Evolutionary conservation across 2,888 invertebrate species (phyloP), one percentile per base, ranked within the genome.

Genomic region (Pristionchus japonicus): DNA sequence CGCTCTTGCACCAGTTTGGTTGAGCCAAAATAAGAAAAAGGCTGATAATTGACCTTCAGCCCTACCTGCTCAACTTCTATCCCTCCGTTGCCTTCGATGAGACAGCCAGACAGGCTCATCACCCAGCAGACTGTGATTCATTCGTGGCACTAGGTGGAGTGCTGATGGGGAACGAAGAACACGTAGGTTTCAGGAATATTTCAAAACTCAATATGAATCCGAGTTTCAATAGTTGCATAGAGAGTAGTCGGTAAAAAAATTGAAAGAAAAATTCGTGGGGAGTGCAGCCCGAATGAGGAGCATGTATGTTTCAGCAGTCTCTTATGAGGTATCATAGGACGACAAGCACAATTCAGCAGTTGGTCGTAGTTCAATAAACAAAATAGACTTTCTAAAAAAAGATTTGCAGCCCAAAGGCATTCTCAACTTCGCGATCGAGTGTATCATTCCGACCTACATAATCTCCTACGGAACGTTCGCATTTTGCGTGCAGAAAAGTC

Each of bases 21-120:
- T n/a, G n/a, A n/a, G n/a, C n/a, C n/a, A n/a, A n/a, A n/a, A n/a
- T n/a, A n/a, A n/a, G n/a, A n/a, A n/a, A n/a, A n/a, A n/a, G n/a
- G n/a, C n/a, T n/a, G 67, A 34, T 34, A 31, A 34, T 31, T 67
- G 34, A 74, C 27, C 13, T 77, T 15, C 43, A 77, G 77, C 77
- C 77, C 13, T 77, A 77, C 27, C 77, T 77, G 9, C 77, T 77
- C 77, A 43, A 43, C 77, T 77, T 77, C 77, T 77, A 77, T 13
- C 77, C 77, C 1, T 77, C 77, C 20, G 13, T n/a, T n/a, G 77
- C 40, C 3, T 77, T 77, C 15, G 43, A n/a, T 15, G 77, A 77
- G 77, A 77, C 77, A 0, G 77, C 47, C 2, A 7, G 11, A 2
- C 43, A 77, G 27, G 77, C 70, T 20, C 77, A 77, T 27, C 17